Base-by-base conservation (phyloP, 2,888 invertebrate genomes). In the Trissoscelio sp. region DNA sequence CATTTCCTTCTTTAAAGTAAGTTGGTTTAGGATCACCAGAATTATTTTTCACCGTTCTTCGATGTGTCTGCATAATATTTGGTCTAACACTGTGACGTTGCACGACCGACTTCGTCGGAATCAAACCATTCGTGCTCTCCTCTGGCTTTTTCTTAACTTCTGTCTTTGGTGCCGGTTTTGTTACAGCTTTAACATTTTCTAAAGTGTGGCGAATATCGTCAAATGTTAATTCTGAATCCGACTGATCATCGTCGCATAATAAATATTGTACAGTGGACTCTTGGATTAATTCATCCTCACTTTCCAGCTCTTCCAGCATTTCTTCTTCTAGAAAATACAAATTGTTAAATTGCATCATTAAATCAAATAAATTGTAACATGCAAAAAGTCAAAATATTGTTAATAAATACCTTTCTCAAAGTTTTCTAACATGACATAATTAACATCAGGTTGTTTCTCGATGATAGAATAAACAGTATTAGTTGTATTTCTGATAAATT, bases 191-290 rank as follows among this genome's bases (percentile, higher is more conserved):
- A 3, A 62, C 60, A 48, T 70, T 79, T 42, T 72, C 70, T 73
- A 91, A 79, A 0, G 88, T 88, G 3, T 85, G 79, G 48, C 88
- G 87, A 53, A 91, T 87, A 7, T 91, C 91, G 20, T 89, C 91
- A 31, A 90, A 90, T 0, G 91, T 91, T 48, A 91, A 77, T 74
- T 91, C 91, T 0, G 88, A 86, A 46, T 91, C 91, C 0, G 91
- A 88, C 31, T 86, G 85, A 20, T 90, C 88, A n/a, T 84, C 86
- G 22, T 88, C 88, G 11, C 87, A 87, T 3, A 91, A 79, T 28
- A 91, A 88, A 69, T 88, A 88, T 79, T 91, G 90, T 24, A 91
- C 91, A 11, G 91, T 91, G 9, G 91, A 90, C 48, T 88, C 87
- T 53, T 90, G 87, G 16, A 90, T 51, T 18, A 89, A 62, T 80